phyloP scores from a whole-genome alignment of 2,797 vertebrate genomes.

The Enteromius unitaeniatus region DNA sequence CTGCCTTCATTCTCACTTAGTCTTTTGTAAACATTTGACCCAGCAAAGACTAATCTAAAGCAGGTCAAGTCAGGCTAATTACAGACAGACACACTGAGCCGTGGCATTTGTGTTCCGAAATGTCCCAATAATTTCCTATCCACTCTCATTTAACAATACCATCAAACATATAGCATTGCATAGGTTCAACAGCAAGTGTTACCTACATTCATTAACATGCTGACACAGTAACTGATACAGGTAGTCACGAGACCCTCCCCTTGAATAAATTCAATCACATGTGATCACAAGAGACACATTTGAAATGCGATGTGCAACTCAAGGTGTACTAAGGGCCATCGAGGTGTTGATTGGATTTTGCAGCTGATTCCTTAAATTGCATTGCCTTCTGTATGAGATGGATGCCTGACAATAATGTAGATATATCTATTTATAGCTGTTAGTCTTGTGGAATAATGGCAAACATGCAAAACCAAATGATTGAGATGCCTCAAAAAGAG shows the following conservation, averaged over 20 bases:
- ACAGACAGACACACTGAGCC: not conserved
- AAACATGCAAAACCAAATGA: not conserved
- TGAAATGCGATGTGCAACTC: not conserved
- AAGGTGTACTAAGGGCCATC: not conserved
- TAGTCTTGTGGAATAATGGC: not conserved
- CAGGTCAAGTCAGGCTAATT: not conserved
- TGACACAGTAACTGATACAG: conserved; percentile 13
- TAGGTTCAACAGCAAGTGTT: not conserved
- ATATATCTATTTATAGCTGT: not conserved
- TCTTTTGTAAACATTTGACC: not conserved
- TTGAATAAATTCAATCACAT: not conserved
- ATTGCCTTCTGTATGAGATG: not conserved
- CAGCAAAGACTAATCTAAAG: not conserved
- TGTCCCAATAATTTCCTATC: not conserved
- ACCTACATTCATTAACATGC: not conserved
- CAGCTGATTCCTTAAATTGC: not conserved
- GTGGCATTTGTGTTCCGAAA: not conserved
- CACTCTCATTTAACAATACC: not conserved
- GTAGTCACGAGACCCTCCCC: not conserved
- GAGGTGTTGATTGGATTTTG: conserved; percentile 19
- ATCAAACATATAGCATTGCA: not conserved
- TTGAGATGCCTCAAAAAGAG: not conserved
- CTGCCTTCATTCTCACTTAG: not conserved
- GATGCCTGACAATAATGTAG: not conserved
- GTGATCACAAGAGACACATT: not conserved